Percentiles rank a stretch among this genome's conserved stretches.
These are phyloP conservation scores for Telenomus remus DNA, from an alignment of 1,140 invertebrate species.

Conservation along the genomic window DNA sequence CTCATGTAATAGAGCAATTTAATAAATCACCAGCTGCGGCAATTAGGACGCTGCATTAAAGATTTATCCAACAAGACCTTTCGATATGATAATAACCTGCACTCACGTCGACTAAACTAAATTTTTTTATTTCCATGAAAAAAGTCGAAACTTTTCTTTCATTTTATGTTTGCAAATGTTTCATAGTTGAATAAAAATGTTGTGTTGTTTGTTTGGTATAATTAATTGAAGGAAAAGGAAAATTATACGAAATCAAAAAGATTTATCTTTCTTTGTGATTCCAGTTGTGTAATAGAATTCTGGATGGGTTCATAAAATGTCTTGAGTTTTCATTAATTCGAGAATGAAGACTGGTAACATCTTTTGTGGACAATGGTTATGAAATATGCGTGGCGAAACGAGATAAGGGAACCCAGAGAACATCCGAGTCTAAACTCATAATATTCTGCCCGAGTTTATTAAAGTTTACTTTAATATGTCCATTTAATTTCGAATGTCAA, in stretches of 20 bases:
- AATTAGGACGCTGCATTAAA: conserved; percentile 62
- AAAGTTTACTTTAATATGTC: conserved; percentile 23
- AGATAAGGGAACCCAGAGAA: conserved; percentile 8
- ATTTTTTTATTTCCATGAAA: conserved; percentile 19
- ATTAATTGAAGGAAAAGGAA: no score
- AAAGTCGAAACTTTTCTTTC: conserved; percentile 38
- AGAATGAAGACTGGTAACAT: conserved; percentile 5
- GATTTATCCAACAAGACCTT: conserved; percentile 56
- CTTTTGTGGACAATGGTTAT: conserved; percentile 6
- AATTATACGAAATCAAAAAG: no score
- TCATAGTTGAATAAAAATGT: neutral
- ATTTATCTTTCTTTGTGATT: no score
- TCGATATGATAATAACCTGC: conserved; percentile 64
- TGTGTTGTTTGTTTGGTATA: no score
- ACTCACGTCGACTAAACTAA: conserved; percentile 36
- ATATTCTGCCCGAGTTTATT: conserved; percentile 13
- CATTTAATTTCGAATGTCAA: conserved; percentile 18
- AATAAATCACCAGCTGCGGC: conserved; percentile 62
- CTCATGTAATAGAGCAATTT: conserved; percentile 67
- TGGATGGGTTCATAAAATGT: conserved; percentile 6
- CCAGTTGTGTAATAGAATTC: conserved; percentile 4
- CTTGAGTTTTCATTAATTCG: conserved; percentile 4
- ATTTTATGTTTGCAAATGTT: conserved; percentile 37
- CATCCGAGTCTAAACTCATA: conserved; percentile 4
- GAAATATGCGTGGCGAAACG: conserved; percentile 13